Base-by-base conservation (phyloP, 2,888 invertebrate genomes). In the Xestia c-nigrum region DNA sequence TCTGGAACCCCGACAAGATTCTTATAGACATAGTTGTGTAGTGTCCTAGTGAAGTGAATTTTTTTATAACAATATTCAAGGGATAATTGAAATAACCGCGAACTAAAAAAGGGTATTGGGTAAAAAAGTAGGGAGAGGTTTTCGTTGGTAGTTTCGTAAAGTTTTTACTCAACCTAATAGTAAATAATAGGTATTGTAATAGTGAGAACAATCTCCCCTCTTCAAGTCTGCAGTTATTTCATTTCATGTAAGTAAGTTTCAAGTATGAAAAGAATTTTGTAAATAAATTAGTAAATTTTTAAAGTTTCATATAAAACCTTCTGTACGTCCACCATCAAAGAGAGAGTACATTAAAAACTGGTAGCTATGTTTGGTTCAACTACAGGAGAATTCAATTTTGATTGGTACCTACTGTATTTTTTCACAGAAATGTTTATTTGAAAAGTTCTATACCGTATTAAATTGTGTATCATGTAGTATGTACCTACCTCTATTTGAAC, bases 1-100 rank as follows among this genome's bases (percentile, higher is more conserved):
- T 57, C 61, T 57, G 50, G 16, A 52, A 55, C 6, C 5, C 5
- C 12, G 9, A 55, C 21, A 40, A 80, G 16, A 52, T 69, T 84
- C 16, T 52, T 52, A 65, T 61, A 7, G 31, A 2, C 3, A 61
- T 64, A n/a, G 6, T 47, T n/a, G 5, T 14, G 14, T 50, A n/a
- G n/a, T 69, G 31, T 19, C 6, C 38, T 65, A 24, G 12, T 24
- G 5, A 63, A 24, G 0, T 14, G 21, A 55, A 55, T 16, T 50
- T n/a, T 10, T 5, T 9, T 40, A 21, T 1, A 31, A 46, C 5
- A 46, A 65, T 24, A 64, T 40, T 40, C 4, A 61, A 61, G 9
- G 21, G 19, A 31, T 7, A 57, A 57, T 7, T 40, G 38, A 21
- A 40, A 12, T 40, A 40, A 61, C 9, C 3, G 31, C 31, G 31